Conservation (phyloP, 2,888 invertebrate species). For the Aphodius sticticus region DNA sequence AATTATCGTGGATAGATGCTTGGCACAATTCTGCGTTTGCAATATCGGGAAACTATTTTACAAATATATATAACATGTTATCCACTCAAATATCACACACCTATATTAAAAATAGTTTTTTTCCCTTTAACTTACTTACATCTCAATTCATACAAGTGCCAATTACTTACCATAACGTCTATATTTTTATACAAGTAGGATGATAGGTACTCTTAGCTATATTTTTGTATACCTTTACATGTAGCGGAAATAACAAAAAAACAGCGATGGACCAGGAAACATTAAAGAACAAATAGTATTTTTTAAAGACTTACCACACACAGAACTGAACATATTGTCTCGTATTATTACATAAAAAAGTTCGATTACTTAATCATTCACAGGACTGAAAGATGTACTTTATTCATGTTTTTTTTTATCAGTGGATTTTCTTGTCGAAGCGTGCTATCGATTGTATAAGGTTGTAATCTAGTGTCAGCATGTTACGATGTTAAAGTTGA, state of each 20-base stretch:
- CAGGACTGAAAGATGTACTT: background rate
- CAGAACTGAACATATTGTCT: background rate
- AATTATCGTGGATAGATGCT: no score
- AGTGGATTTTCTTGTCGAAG: background rate
- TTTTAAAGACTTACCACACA: background rate
- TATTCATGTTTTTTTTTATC: background rate
- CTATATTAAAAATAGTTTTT: conserved; percentile 7
- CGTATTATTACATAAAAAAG: background rate
- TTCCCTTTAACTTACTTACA: background rate
- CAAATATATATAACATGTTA: background rate
- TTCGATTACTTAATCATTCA: background rate
- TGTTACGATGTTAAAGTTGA: background rate
- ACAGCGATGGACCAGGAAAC: background rate
- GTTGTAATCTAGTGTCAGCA: background rate
- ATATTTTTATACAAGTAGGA: conserved; percentile 13
- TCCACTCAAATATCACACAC: background rate
- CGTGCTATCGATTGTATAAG: background rate
- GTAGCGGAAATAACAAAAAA: background rate
- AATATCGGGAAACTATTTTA: background rate
- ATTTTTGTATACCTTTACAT: conserved; percentile 22
- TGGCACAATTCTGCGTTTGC: background rate
- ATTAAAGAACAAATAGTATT: background rate
- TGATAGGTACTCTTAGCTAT: conserved; percentile 11
- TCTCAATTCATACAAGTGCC: conserved; percentile 11
- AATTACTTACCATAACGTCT: conserved; percentile 7